phyloP scores from a whole-genome alignment of 2,797 vertebrate genomes.

The Silurus lanzhouensis region DNA sequence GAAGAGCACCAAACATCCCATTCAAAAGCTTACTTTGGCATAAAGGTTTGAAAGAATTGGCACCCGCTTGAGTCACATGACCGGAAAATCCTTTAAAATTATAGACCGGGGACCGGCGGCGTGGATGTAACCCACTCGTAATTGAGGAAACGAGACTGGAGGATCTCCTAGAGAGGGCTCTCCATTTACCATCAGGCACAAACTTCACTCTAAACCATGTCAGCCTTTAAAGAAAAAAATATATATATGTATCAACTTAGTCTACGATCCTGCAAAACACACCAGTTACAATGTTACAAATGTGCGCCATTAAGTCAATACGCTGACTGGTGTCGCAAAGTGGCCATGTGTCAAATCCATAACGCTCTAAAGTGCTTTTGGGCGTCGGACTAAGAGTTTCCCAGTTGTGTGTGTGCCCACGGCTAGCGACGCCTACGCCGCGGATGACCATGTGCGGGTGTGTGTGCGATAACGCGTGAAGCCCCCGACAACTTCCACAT shows the following conservation, averaged over 20 bases:
- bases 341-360: background rate
- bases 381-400: background rate
- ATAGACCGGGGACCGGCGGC: constrained; percentile 23
- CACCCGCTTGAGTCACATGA: constrained; percentile 48
- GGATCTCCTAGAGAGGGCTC: background rate
- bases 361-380: background rate
- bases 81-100: constrained; percentile 55
- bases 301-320: background rate
- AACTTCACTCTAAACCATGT: background rate
- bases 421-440: constrained; percentile 42
- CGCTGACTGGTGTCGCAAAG: background rate
- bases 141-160: constrained; percentile 5
- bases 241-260: background rate
- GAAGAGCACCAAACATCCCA: background rate
- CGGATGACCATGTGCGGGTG: constrained; percentile 44
- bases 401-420: constrained; percentile 18
- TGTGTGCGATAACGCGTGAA: constrained; percentile 54
- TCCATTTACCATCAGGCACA: background rate
- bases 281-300: background rate
- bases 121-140: background rate
- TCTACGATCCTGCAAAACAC: background rate
- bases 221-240: background rate
- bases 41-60: background rate
- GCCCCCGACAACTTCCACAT: constrained; percentile 37
- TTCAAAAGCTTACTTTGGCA: background rate